Conservation (phyloP, 1,140 invertebrate species). For the Neotoxoptera formosana region DNA sequence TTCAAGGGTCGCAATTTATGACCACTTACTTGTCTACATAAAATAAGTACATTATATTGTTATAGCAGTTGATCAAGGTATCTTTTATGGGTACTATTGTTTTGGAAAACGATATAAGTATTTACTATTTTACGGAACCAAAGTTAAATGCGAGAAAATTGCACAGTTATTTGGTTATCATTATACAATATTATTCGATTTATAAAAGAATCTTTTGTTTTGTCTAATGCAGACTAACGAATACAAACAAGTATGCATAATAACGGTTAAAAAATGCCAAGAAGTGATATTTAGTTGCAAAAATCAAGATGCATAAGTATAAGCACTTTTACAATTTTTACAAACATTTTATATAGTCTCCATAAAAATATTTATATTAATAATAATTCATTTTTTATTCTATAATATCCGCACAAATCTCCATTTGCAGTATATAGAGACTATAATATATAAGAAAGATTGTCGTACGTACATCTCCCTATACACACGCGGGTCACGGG, state of each 20-base stretch:
- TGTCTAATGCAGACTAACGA: neutral
- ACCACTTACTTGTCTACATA: neutral
- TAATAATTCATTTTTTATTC: neutral
- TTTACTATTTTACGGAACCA: neutral
- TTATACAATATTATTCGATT: neutral
- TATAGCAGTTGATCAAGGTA: neutral
- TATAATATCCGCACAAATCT: neutral
- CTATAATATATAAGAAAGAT: neutral
- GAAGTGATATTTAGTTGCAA: neutral
- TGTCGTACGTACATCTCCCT: neutral
- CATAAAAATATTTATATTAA: neutral
- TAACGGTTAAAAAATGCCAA: neutral
- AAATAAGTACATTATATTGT: neutral
- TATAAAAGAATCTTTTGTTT: neutral
- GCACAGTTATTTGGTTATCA: neutral
- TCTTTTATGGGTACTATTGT: neutral
- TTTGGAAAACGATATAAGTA: neutral
- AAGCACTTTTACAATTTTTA: neutral
- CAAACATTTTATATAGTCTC: neutral
- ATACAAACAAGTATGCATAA: neutral
- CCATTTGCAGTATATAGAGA: neutral
- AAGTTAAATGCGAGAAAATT: neutral
- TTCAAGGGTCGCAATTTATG: neutral
- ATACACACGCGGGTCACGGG: neutral
- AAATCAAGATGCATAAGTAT: neutral